Conservation (phyloP, 2,888 invertebrate genomes). For the Terebella lapidaria region DNA sequence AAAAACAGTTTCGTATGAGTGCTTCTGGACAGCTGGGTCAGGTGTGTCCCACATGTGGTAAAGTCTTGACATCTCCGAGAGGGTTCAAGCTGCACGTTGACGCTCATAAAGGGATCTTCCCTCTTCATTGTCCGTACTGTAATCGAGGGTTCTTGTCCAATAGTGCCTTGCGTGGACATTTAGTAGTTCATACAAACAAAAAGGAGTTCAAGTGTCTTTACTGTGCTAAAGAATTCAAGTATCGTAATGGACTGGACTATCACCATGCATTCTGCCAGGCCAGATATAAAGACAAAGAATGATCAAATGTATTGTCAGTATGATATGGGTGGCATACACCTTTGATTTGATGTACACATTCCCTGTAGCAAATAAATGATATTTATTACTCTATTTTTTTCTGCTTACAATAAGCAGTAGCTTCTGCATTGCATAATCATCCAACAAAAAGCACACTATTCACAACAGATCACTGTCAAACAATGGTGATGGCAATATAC, state of each 20-base stretch:
- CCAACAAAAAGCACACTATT: too few species aligned
- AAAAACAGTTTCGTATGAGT: too few species aligned
- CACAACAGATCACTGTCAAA: too few species aligned
- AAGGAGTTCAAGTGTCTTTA: not conserved
- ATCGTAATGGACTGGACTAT: not conserved
- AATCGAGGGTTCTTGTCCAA: not conserved
- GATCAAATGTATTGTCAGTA: too few species aligned
- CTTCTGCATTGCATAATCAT: too few species aligned
- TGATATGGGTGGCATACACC: too few species aligned
- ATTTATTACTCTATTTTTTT: too few species aligned
- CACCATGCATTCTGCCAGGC: not conserved
- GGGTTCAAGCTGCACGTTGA: not conserved
- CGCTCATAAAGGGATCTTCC: not conserved
- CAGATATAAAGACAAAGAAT: too few species aligned
- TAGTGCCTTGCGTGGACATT: not conserved
- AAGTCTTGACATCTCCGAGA: not conserved
- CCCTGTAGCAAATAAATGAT: too few species aligned
- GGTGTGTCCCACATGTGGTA: conserved; percentile 1
- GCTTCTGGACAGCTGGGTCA: not conserved
- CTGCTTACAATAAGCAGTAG: too few species aligned
- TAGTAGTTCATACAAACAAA: not conserved
- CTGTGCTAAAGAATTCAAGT: not conserved
- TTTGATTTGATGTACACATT: too few species aligned
- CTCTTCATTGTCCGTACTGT: not conserved
- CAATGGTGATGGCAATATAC: too few species aligned